phyloP scores from a whole-genome alignment of 2,888 invertebrate genomes.

The Lepidocyrtinus sp. region DNA sequence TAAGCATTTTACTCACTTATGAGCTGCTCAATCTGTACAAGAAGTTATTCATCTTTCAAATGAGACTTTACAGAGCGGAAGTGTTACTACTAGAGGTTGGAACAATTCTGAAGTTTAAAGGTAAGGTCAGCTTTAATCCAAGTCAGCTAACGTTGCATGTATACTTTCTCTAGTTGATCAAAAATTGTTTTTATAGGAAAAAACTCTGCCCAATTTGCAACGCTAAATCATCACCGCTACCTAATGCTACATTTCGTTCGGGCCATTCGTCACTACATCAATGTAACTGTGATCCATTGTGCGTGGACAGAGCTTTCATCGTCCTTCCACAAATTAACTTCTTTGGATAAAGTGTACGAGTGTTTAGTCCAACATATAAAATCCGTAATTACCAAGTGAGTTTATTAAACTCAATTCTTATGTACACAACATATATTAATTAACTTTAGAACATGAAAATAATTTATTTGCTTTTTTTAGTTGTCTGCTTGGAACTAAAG shows the following conservation, averaged over 20 bases:
- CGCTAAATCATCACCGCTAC: conserved; percentile 81
- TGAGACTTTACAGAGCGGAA: conserved; percentile 83
- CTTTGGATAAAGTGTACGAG: conserved; percentile 82
- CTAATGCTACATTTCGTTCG: conserved; percentile 84
- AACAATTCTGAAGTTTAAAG: conserved; percentile 71
- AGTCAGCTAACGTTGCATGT: too few relatives aligned
- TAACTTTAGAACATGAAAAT: not conserved
- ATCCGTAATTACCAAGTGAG: conserved; percentile 79
- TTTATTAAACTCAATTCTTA: conserved; percentile 35
- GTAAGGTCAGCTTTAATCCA: too few relatives aligned
- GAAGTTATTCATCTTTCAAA: conserved; percentile 82
- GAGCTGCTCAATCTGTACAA: conserved; percentile 81
- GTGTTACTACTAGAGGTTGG: conserved; percentile 83
- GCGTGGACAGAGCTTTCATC: conserved; percentile 84
- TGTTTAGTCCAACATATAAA: conserved; percentile 84
- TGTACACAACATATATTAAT: not conserved
- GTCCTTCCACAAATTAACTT: conserved; percentile 78
- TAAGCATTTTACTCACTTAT: conserved; percentile 83
- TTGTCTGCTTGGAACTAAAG: conserved; percentile 82
- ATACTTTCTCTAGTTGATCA: not conserved
- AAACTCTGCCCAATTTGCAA: conserved; percentile 80
- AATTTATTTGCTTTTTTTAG: conserved; percentile 72
- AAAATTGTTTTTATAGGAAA: conserved; percentile 37
- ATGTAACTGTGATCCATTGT: conserved; percentile 82
- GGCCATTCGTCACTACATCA: conserved; percentile 83